Percentiles rank a stretch among this genome's conserved stretches.
phyloP scores from a whole-genome alignment of 2,113 vertebrate species.

The Thamnophis sirtalis region DNA sequence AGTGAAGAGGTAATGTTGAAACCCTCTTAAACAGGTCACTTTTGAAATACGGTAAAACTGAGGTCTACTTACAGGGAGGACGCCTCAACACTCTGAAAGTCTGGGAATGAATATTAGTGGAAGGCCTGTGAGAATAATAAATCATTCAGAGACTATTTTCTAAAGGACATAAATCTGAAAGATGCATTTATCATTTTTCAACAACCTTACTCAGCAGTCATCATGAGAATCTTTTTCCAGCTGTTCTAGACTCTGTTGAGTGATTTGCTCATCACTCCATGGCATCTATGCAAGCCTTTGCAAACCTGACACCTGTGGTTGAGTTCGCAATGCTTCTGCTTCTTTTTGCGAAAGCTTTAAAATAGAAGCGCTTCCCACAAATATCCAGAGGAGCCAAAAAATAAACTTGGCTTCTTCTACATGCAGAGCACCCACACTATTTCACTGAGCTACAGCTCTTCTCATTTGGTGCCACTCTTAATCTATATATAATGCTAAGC shows the following conservation, averaged over 20 bases:
- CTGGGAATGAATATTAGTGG: not conserved
- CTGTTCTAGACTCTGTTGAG: too few relatives aligned
- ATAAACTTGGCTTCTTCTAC: not conserved
- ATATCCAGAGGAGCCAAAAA: not conserved
- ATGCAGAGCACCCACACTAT: not conserved
- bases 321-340: not conserved
- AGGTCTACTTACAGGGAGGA: slow-evolving; percentile 11
- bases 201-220: not conserved
- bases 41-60: not conserved
- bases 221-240: not conserved
- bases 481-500: not conserved
- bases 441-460: not conserved
- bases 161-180: not conserved
- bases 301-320: too few relatives aligned
- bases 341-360: not conserved
- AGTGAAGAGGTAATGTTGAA: not conserved
- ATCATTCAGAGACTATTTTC: not conserved
- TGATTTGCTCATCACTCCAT: not conserved
- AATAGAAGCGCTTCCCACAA: not conserved
- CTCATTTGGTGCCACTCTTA: not conserved
- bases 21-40: not conserved
- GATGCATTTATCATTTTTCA: not conserved
- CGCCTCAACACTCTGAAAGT: slow-evolving; percentile 13
- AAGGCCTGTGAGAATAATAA: not conserved
- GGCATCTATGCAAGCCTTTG: not conserved